Evolutionary conservation across 2,888 invertebrate genomes (phyloP), one percentile per base, ranked within the genome.

Genomic region (Timema cristinae): DNA sequence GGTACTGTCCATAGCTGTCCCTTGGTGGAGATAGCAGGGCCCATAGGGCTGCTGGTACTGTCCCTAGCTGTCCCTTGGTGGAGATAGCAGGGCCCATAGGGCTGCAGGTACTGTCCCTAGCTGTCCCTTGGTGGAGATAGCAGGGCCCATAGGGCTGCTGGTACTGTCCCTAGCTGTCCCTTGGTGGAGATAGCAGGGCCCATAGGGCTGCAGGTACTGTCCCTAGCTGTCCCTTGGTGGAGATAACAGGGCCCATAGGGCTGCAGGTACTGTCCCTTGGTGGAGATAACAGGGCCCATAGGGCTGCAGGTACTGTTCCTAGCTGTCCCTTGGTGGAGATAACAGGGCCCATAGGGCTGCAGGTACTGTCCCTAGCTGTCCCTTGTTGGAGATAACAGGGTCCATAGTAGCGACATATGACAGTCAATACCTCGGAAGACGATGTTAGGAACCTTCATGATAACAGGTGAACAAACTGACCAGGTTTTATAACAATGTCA

Each of bases 1-100:
- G 52, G 77, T 93, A 93, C 82, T 86, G 94, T 77, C n/a, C 88
- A 90, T 77, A 91, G 91, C 78, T 92, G 92, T 80, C 91, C 88
- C 0, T 83, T 91, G 75, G 88, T 85, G 49, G 89, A 89, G 75
- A 84, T 81, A 68, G 79, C 83, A 1, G 83, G 84, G 0, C 76
- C 81, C 0, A 80, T 85, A 5, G 82, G 84, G 51, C 84, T 85
- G 47, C 73, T 71, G 73, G 73, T 71, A 56, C 11, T n/a, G n/a
- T n/a, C n/a, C 88, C 90, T 77, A 91, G 91, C 78, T 92, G 92
- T 80, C 91, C 88, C 0, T 83, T 91, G 75, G 88, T 85, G 48
- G 89, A 89, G 75, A 84, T 81, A 67, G 79, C 83, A 1, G 83
- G 84, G 0, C 76, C 81, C 0, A 80, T 85, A 5, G 82, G 84